Evolutionary conservation across 2,888 invertebrate species (phyloP), one percentile per base, ranked within the genome.

Genomic region (Rhingia campestris): DNA sequence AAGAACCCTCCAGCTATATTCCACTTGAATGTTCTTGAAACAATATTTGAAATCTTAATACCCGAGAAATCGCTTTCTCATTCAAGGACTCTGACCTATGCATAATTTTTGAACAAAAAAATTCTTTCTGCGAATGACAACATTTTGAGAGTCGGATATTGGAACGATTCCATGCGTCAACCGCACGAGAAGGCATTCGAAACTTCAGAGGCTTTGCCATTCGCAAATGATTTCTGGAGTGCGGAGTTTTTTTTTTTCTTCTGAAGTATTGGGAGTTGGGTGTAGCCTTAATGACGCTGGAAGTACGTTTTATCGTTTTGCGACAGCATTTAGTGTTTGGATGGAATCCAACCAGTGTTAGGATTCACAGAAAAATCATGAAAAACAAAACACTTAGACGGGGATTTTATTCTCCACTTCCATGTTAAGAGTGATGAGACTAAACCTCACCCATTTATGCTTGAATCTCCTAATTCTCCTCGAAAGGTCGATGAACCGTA

Each of bases 151-250:
- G 9, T 4, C 10, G 47, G 47, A 32, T 58, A 49, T 70, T 58
- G 69, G 69, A 70, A 70, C 49, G 33, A 59, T n/a, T 70, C 69
- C 69, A 70, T 59, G 49, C 58, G 58, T 58, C 49, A 49, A 39
- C 30, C 49, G 30, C 39, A 6, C 39, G 22, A 22, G 22, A 37
- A 10, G 22, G 7, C 5, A 54, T 22, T 2, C 22, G 22, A 22
- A 22, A 22, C 22, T 22, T 22, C 22, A 22, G 22, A 22, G 22
- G 1, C 22, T 22, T 22, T 22, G 22, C 22, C 22, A 22, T 22
- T 22, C 22, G 22, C 22, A 22, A 22, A 22, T 22, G 22, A 22
- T 22, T 22, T 2, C 2, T 22, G 22, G 22, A 22, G 22, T 22
- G 22, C 2, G 22, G n/a, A n/a, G n/a, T n/a, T 22, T 22, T 22